A percentile compares a stretch with the other conserved stretches of the same genome.
These are phyloP conservation scores for Clamator glandarius DNA, from an alignment of 2,797 vertebrate genomes.

Conservation along the genomic window DNA sequence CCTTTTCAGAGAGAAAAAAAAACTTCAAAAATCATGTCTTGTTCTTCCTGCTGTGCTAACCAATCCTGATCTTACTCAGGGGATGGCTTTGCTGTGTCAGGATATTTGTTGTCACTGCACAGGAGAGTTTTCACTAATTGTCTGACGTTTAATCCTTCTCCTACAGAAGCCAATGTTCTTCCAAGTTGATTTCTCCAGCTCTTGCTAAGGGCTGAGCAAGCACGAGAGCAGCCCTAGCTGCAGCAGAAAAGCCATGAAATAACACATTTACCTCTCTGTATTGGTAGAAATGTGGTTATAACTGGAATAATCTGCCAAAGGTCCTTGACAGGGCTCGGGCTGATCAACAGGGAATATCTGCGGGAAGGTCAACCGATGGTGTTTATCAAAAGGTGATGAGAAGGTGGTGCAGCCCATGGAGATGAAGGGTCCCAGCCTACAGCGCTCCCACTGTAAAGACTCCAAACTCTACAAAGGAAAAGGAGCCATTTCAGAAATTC, in stretches of 20 bases:
- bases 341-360: background rate
- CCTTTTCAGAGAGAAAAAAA: background rate
- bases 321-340: background rate
- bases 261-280: fast-evolving
- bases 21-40: background rate
- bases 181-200: background rate
- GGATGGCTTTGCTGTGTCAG: background rate
- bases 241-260: background rate
- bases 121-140: background rate
- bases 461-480: background rate
- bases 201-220: background rate
- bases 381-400: background rate
- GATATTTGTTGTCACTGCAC: background rate
- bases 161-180: background rate
- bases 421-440: background rate
- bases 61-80: background rate
- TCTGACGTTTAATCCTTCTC: background rate
- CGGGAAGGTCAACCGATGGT: background rate
- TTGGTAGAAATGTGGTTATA: background rate
- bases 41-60: background rate
- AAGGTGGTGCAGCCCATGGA: background rate
- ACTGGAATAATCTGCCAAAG: background rate
- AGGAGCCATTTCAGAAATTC: background rate
- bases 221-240: background rate
- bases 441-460: background rate